These are phyloP conservation scores for Puntigrus tetrazona DNA, from an alignment of 2,113 vertebrate genomes.

Conservation along the genomic window DNA sequence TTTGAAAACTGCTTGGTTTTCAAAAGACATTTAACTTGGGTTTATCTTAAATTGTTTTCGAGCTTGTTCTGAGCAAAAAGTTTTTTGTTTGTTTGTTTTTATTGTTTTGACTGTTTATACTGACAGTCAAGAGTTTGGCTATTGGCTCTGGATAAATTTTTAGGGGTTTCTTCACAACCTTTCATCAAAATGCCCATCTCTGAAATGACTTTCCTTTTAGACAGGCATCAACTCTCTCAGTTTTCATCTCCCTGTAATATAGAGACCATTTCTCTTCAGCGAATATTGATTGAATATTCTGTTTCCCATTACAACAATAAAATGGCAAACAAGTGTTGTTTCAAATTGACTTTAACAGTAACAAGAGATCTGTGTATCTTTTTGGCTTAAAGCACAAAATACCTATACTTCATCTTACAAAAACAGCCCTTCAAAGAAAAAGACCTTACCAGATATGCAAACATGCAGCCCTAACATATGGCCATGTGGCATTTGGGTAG, in stretches of 20 bases:
- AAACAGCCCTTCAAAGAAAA: background rate
- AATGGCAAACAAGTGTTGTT: background rate
- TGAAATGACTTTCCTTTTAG: background rate
- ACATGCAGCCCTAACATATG: slow-evolving; percentile 10
- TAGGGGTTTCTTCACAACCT: background rate
- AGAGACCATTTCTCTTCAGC: background rate
- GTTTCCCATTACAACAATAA: background rate
- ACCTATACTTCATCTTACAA: background rate
- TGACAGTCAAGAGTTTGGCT: too few relatives aligned
- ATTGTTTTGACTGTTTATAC: too few relatives aligned
- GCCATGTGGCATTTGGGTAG: slow-evolving; percentile 8
- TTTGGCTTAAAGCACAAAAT: background rate
- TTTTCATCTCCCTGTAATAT: background rate
- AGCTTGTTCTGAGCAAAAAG: too few relatives aligned
- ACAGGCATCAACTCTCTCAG: background rate
- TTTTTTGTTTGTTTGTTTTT: too few relatives aligned
- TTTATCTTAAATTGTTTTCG: slow-evolving; percentile 49
- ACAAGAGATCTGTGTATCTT: background rate
- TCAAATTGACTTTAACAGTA: background rate
- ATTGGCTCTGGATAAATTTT: background rate
- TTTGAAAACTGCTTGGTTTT: slow-evolving; percentile 52
- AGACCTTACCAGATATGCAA: background rate
- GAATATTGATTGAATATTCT: background rate
- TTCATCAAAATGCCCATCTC: background rate
- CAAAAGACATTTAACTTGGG: slow-evolving; percentile 20